phyloP scores from a whole-genome alignment of 2,888 invertebrate species.

The Andrena fulva region DNA sequence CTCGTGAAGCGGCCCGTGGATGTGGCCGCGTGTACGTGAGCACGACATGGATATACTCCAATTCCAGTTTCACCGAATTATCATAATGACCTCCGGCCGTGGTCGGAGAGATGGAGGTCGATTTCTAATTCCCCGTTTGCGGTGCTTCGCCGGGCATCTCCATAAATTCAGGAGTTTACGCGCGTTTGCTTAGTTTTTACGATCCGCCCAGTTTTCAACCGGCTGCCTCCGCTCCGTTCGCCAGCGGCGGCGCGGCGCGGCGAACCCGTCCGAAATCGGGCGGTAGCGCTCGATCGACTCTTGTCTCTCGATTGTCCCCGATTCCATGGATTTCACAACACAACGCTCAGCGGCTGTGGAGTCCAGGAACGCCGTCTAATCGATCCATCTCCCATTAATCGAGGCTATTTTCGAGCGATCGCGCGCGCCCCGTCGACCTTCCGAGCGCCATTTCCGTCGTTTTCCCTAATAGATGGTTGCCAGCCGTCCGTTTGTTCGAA shows the following conservation, averaged over 20 bases:
- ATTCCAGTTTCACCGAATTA: conserved; percentile 78
- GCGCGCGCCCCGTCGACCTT: conserved; percentile 37
- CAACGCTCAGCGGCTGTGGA: not conserved
- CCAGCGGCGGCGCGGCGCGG: not conserved
- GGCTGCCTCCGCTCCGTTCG: conserved; percentile 9
- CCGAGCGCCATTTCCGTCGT: conserved; percentile 38
- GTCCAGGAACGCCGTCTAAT: conserved; percentile 6
- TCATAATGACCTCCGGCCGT: conserved; percentile 72
- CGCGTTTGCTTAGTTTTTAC: conserved; percentile 77
- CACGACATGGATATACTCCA: conserved; percentile 70
- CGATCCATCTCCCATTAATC: conserved; percentile 15
- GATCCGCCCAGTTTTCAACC: conserved; percentile 72
- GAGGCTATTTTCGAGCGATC: conserved; percentile 41
- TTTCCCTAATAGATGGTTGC: conserved; percentile 29
- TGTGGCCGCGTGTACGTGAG: conserved; percentile 22
- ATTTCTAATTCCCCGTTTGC: conserved; percentile 78
- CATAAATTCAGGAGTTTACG: conserved; percentile 79
- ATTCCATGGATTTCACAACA: conserved; percentile 57
- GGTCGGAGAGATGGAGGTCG: conserved; percentile 75
- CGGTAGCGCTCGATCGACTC: conserved; percentile 37
- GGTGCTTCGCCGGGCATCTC: conserved; percentile 70
- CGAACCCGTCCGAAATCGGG: conserved; percentile 39
- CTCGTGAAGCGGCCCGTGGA: not conserved
- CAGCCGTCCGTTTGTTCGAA: not conserved
- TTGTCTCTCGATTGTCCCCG: conserved; percentile 52